Evolutionary conservation across 2,797 vertebrate genomes (phyloP), one percentile per base, ranked within the genome.

Genomic region (Muraenolepis orangiensis): DNA sequence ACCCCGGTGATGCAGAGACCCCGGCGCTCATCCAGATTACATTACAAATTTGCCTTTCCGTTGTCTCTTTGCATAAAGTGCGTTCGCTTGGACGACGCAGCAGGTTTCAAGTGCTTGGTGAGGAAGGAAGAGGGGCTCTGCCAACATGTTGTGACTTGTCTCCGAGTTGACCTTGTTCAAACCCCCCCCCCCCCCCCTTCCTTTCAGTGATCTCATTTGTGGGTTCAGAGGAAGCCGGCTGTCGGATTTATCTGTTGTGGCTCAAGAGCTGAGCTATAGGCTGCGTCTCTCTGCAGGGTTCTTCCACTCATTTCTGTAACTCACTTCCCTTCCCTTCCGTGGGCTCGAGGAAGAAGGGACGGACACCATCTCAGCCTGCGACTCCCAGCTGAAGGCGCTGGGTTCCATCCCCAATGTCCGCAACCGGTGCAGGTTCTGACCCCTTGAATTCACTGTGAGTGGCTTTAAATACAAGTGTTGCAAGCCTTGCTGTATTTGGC

Each of bases 151-250:
- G 80, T 81, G 85, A 82, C 86, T 89, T 84, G 86, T 84, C 87
- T 92, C 86, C 31, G 74, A 83, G 84, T 91, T 93, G 91, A 94
- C 93, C 92, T 93, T 87, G 81, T 86, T 87, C 84, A 90, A 90
- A 93, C 42, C 42, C 40, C 16, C 16, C 42, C 42, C 18, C 40
- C 40, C 36, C 36, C 3, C 18, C 18, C 36, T 6, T 1, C 2
- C 0, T 18, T 91, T 82, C 87, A 88, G 88, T 93, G 92, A 94
- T 94, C 91, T 93, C 89, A 93, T 93, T 93, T 91, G 89, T 82
- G 83, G 90, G 90, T 92, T 92, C 23, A 26, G 57, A 20, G 11
- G 57, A 64, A 64, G 57, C 57, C 4, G 57, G n/a, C 57, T 64
- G 57, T 23, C n/a, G 92, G 92, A 92, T 93, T 86, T 86, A 82